phyloP scores from a whole-genome alignment of 2,113 vertebrate genomes.

The Serilophus lunatus region DNA sequence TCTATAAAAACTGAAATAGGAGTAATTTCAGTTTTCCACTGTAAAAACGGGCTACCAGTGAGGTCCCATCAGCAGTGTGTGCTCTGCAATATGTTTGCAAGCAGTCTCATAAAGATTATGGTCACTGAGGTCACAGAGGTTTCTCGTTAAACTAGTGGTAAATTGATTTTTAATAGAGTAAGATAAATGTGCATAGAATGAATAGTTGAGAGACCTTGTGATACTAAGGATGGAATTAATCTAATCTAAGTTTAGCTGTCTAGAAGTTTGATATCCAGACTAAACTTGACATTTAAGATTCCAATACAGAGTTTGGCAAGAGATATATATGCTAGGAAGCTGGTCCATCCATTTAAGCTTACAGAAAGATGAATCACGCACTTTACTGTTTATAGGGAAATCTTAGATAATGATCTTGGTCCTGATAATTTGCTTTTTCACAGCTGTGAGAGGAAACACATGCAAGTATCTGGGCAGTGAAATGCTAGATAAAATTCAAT shows the following conservation, averaged over 20 bases:
- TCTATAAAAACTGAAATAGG: background rate
- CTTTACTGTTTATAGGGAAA: background rate
- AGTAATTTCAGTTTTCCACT: background rate
- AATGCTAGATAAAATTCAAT: background rate
- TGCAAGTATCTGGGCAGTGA: background rate
- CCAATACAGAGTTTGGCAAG: background rate
- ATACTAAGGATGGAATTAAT: background rate
- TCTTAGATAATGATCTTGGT: background rate
- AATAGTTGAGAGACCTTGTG: background rate
- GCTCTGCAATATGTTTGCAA: background rate
- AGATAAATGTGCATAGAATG: background rate
- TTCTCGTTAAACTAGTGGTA: background rate
- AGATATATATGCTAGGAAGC: background rate
- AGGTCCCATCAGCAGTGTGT: background rate
- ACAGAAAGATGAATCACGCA: background rate
- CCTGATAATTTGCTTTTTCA: background rate
- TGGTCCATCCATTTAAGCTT: background rate
- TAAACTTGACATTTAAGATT: background rate
- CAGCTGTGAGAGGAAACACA: background rate
- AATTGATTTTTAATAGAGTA: background rate
- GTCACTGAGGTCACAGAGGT: background rate
- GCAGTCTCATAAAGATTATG: background rate
- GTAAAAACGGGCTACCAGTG: background rate
- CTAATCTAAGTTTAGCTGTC: background rate
- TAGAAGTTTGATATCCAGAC: background rate